A percentile compares a stretch with the other conserved stretches of the same genome.
Conservation (phyloP, 64 coral and sea anemone genomes). For the Montipora sp. region DNA sequence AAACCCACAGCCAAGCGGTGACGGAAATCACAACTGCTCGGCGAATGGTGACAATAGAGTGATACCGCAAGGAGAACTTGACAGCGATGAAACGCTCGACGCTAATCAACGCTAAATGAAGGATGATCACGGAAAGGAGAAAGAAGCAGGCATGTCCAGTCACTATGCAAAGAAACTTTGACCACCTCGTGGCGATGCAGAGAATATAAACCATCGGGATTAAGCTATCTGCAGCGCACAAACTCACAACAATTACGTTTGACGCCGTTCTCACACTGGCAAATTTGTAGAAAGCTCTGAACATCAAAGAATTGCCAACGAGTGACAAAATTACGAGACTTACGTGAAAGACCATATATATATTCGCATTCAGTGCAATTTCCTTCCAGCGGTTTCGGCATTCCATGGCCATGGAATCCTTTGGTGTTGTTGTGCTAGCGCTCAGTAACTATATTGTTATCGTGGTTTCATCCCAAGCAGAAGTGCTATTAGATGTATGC, state of each 20-base stretch:
- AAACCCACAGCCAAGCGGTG: background rate
- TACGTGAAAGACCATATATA: no score
- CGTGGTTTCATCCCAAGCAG: no score
- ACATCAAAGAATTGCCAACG: background rate
- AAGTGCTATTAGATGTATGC: no score
- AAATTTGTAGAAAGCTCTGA: constrained; percentile 5
- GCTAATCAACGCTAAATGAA: background rate
- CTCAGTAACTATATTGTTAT: no score
- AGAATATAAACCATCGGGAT: background rate
- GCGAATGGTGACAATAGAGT: background rate
- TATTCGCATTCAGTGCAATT: no score
- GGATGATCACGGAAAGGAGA: background rate
- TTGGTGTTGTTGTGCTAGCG: no score
- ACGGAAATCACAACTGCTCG: background rate
- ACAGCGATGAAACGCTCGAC: background rate
- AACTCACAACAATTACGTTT: constrained; percentile 33
- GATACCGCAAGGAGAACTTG: background rate
- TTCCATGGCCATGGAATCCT: no score
- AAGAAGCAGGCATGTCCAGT: background rate
- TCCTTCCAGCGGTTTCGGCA: no score
- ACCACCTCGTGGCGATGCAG: no score
- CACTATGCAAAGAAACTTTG: background rate
- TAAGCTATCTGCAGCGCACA: constrained; percentile 12
- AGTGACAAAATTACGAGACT: background rate
- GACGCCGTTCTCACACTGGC: constrained; percentile 7